These are phyloP conservation scores for Ophion ellenae DNA, from an alignment of 2,888 invertebrate genomes.

Conservation along the genomic window DNA sequence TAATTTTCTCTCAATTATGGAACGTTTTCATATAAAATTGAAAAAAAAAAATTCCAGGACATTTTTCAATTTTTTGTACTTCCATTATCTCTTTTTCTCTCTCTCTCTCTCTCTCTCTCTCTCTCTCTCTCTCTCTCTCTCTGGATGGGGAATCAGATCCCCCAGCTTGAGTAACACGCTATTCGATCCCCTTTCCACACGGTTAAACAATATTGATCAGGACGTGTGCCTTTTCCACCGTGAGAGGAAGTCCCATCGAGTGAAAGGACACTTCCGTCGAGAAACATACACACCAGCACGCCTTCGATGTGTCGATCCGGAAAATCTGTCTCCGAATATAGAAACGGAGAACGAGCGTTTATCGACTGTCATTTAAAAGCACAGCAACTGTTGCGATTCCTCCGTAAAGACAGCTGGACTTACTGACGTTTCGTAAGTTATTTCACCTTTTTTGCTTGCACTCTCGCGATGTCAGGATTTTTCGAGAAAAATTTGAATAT, in stretches of 20 bases:
- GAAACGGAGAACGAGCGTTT: conserved; percentile 11
- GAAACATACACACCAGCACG: no score
- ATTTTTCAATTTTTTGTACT: no score
- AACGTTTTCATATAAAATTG: no score
- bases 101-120: background rate
- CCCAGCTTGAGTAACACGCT: conserved; percentile 15
- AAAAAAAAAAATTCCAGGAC: no score
- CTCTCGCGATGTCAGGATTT: background rate
- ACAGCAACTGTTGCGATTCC: conserved; percentile 1
- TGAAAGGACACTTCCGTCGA: background rate
- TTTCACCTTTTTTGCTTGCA: background rate
- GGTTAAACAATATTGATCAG: conserved; percentile 33
- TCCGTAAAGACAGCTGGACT: background rate
- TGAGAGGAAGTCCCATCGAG: conserved; percentile 7
- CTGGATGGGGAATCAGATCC: conserved; percentile 6
- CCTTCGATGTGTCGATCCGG: background rate
- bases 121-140: background rate
- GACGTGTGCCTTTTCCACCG: conserved; percentile 2
- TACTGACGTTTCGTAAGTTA: background rate
- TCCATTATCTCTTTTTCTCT: background rate
- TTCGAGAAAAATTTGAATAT: background rate
- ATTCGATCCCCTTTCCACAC: conserved; percentile 14
- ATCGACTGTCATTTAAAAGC: conserved; percentile 8
- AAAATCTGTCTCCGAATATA: background rate
- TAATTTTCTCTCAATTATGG: background rate